A percentile compares a stretch with the other conserved stretches of the same genome.
These are phyloP conservation scores for Agrochola lota DNA, from an alignment of 2,888 invertebrate genomes.

Conservation along the genomic window DNA sequence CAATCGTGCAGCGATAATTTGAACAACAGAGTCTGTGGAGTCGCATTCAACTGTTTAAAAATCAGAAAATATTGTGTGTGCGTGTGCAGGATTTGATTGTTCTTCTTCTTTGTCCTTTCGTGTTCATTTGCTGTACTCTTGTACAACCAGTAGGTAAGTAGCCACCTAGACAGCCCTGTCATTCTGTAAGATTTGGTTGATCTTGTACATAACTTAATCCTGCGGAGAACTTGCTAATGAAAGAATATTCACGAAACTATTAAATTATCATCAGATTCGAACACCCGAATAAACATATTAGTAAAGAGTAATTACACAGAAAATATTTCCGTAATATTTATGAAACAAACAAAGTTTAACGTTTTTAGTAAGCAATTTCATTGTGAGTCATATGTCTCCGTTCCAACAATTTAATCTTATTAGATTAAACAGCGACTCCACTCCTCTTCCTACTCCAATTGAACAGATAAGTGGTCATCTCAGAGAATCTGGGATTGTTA, in stretches of 20 bases:
- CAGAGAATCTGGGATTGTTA: constrained; percentile 88
- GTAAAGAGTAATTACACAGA: neutral
- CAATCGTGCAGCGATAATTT: constrained; percentile 91
- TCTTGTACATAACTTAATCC: neutral
- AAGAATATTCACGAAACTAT: neutral
- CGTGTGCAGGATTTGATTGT: neutral
- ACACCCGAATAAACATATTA: neutral
- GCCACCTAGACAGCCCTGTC: neutral
- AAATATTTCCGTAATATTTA: neutral
- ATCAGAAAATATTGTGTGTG: neutral
- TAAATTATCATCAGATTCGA: neutral
- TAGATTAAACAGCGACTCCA: constrained; percentile 70
- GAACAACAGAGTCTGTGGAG: constrained; percentile 79
- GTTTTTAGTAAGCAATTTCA: neutral
- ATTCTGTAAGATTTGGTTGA: neutral
- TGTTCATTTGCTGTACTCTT: neutral
- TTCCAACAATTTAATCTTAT: neutral
- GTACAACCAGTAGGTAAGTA: neutral
- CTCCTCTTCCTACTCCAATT: constrained; percentile 69
- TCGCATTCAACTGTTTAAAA: constrained; percentile 24
- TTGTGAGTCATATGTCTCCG: neutral
- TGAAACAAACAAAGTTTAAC: neutral
- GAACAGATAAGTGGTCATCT: constrained; percentile 89
- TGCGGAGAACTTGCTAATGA: neutral
- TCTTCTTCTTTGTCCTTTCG: neutral